phyloP scores from a whole-genome alignment of 2,797 vertebrate species.

The Falco columbarius region DNA sequence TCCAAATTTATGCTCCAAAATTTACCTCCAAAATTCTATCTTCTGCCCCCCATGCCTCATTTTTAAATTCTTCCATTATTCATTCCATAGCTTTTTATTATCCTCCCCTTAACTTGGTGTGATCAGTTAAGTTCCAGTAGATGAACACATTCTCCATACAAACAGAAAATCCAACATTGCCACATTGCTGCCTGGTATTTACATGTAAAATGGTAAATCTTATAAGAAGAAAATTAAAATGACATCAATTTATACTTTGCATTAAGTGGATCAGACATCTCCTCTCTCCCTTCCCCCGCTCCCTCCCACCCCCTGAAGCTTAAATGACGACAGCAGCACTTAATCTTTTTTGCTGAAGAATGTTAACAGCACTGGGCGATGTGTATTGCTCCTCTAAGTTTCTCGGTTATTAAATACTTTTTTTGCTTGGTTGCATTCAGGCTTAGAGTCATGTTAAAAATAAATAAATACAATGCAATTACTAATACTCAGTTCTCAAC shows the following conservation, averaged over 20 bases:
- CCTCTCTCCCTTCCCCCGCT: background rate
- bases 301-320: background rate
- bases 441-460: slow-evolving; percentile 34
- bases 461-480: background rate
- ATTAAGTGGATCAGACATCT: slow-evolving; percentile 62
- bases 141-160: slow-evolving; percentile 31
- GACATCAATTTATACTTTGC: slow-evolving; percentile 53
- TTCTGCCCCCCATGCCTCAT: slow-evolving; percentile 16
- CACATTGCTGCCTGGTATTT: slow-evolving; percentile 50
- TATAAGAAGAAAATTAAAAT: slow-evolving; percentile 62
- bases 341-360: slow-evolving; percentile 51
- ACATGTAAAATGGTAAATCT: slow-evolving; percentile 65
- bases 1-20: background rate
- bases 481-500: background rate
- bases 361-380: slow-evolving; percentile 8
- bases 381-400: slow-evolving; percentile 29
- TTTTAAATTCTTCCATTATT: slow-evolving; percentile 63
- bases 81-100: slow-evolving; percentile 65
- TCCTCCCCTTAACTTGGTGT: slow-evolving; percentile 48
- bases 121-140: slow-evolving; percentile 61
- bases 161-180: slow-evolving; percentile 34
- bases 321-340: slow-evolving; percentile 37
- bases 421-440: slow-evolving; percentile 41
- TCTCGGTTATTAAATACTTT: slow-evolving; percentile 44
- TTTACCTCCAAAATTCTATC: slow-evolving; percentile 40